Conservation (phyloP, 1,140 invertebrate genomes). For the Augochlora pura region DNA sequence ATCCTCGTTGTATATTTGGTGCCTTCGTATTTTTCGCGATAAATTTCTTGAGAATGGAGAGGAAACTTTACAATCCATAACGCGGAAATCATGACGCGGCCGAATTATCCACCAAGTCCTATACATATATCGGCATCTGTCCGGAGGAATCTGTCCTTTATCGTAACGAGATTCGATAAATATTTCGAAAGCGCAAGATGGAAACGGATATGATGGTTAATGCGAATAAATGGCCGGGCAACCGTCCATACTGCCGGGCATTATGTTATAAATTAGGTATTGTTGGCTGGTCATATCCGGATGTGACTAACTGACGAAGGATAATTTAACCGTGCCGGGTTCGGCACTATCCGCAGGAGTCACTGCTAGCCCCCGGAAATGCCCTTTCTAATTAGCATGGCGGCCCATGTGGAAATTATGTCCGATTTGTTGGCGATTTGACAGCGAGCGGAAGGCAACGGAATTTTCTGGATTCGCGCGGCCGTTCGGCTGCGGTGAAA, state of each 20-base stretch:
- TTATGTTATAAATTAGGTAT: slow-evolving; percentile 73
- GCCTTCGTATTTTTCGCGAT: no score
- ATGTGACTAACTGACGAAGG: slow-evolving; percentile 70
- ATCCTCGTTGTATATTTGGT: no score
- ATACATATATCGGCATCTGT: background rate
- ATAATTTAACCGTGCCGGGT: slow-evolving; percentile 65
- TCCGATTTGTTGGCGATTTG: slow-evolving; percentile 57
- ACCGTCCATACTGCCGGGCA: slow-evolving; percentile 57
- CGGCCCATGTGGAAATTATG: slow-evolving; percentile 53
- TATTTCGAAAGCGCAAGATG: slow-evolving; percentile 56
- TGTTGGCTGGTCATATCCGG: slow-evolving; percentile 62
- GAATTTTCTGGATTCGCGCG: background rate
- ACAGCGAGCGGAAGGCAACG: slow-evolving; percentile 29
- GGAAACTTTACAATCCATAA: no score
- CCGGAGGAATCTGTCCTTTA: slow-evolving; percentile 17
- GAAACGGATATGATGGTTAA: slow-evolving; percentile 61
- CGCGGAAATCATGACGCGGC: no score
- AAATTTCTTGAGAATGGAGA: no score
- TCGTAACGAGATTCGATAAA: slow-evolving; percentile 39
- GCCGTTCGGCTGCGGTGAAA: background rate
- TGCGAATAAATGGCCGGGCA: slow-evolving; percentile 66
- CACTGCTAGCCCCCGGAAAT: slow-evolving; percentile 45
- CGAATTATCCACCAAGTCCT: background rate
- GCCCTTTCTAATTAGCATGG: slow-evolving; percentile 62
- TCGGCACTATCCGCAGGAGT: slow-evolving; percentile 54